Evolutionary conservation across 2,797 vertebrate genomes (phyloP).

Genomic region (Urocyon cinereoargenteus): DNA sequence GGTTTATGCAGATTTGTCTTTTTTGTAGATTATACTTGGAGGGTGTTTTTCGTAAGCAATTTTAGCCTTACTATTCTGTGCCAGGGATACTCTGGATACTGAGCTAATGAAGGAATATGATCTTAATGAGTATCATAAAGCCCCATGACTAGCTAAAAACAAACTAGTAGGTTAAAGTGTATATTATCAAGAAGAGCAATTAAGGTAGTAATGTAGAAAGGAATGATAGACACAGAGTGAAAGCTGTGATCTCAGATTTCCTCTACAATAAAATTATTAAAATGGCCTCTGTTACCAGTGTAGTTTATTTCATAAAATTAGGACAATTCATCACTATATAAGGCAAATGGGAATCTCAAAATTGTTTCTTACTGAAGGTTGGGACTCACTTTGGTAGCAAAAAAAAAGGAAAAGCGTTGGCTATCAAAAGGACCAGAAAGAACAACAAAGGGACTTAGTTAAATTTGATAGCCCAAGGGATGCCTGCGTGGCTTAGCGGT

Average conservation of each 20-base stretch:
- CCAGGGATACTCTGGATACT: not conserved
- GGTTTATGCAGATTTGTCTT: not conserved
- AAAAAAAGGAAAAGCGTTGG: no score
- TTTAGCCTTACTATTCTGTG: not conserved
- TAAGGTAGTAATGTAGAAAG: not conserved
- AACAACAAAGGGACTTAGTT: no score
- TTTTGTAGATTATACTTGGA: no score
- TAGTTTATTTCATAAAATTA: not conserved
- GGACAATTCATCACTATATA: no score
- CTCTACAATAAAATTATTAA: not conserved
- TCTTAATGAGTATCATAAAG: not conserved
- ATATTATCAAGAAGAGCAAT: no score
- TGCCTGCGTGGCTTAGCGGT: no score
- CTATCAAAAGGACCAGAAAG: no score
- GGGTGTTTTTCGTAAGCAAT: not conserved
- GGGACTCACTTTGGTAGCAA: no score
- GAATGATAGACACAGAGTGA: not conserved
- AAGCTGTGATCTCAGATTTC: not conserved
- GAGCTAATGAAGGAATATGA: not conserved
- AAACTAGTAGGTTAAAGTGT: not conserved
- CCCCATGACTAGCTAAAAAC: not conserved
- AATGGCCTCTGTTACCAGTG: not conserved
- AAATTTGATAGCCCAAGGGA: no score
- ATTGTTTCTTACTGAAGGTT: no score
- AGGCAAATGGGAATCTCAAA: no score